Base-by-base conservation (phyloP, 2,797 vertebrate species). In the Melanotaenia boesemani region DNA sequence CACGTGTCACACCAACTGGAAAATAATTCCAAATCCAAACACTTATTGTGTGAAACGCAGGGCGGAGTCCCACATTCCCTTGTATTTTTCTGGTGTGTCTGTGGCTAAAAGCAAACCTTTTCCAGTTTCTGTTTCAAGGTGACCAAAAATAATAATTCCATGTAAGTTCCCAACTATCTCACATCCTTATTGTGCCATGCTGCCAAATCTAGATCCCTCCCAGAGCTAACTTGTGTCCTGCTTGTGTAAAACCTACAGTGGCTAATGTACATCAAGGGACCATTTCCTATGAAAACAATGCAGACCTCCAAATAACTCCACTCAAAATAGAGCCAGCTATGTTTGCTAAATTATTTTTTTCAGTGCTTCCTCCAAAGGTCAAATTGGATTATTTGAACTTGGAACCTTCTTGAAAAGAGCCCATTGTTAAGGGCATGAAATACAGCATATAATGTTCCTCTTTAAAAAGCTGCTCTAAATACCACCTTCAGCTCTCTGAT, bases 21-120 rank as follows among this genome's bases (percentile, higher is more conserved):
- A 92, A 90, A 70, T 92, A 80, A 88, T 88, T 91, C 56, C 80
- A 62, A 91, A 77, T 89, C 76, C 82, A 93, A 93, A 93, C 89
- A 90, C 18, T 67, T 60, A 60, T 76, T 70, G 86, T 91, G 91
- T 84, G 80, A 90, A 90, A 74, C 65, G n/a, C 64, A 59, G 72
- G 61, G 48, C 75, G 46, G n/a, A 64, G 52, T 56, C 73, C 66
- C 70, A 67, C 70, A 66, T 22, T 70, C 18, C 80, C 68, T 74
- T 72, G 78, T 61, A 56, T 50, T 56, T 67, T 2, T 41, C 55
- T 52, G 7, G 11, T 16, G 46, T 61, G 63, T 56, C 16, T 24
- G 63, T 13, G 28, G 65, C 34, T 52, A 32, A 63, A 81, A 71
- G 83, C 82, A 73, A 84, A 77, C 13, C 36, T 77, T 88, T 91